Base-by-base conservation (phyloP, 2,113 vertebrate genomes). In the Larimichthys polyactis region DNA sequence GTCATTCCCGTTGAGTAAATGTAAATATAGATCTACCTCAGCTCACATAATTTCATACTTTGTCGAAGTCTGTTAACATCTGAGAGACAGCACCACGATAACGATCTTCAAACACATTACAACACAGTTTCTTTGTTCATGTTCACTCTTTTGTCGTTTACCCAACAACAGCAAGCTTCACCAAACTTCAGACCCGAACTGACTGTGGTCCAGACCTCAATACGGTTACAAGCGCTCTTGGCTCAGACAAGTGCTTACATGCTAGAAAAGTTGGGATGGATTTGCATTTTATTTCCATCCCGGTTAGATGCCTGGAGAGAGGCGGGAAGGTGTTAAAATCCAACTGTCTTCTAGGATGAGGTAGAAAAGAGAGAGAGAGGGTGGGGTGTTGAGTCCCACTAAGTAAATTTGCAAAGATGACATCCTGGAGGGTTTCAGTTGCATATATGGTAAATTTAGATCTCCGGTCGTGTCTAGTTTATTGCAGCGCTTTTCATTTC, bases 281-380 rank as follows among this genome's bases (percentile, higher is more conserved):
- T 96, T 96, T 96, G 94, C 95, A 96, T 96, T 86, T 95, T 32
- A 95, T 95, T 95, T 95, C 82, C 94, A 92, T 95, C 89, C 88
- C 68, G 29, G 82, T 93, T 83, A 65, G 68, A 27, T 87, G 82
- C 80, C 85, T 88, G 62, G 83, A 87, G 76, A 87, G 62, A 79
- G 77, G 64, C 17, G 66, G 68, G 79, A 78, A 3, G n/a, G 76
- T 67, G 20, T 79, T 81, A 69, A 78, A 79, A 60, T 48, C 70
- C 76, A 93, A 93, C 90, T 75, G 89, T 82, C 81, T 88, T 89
- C 67, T 11, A 85, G 86, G 85, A 87, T 67, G 60, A 80, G 66
- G 44, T 6, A 17, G n/a, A 43, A 46, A 70, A n/a, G 36, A 71
- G 24, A 73, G 68, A 74, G 54, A 29, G 44, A 9, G 22, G 2